phyloP scores from a whole-genome alignment of 2,113 vertebrate genomes.

The Chionis minor region DNA sequence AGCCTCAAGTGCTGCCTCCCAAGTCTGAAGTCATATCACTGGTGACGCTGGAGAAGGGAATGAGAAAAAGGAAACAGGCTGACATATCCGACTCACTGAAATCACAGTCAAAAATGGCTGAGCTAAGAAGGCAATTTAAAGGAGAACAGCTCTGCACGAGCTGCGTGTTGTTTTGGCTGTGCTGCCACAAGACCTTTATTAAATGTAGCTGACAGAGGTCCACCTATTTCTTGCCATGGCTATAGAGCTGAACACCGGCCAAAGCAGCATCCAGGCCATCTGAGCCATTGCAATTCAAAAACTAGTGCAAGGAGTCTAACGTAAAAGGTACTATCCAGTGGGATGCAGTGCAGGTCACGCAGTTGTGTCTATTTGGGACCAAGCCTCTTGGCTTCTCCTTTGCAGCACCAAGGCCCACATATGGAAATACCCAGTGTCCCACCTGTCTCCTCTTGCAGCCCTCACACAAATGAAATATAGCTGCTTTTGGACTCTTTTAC shows the following conservation, averaged over 20 bases:
- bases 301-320: not conserved
- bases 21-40: constrained; percentile 51
- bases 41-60: constrained; percentile 33
- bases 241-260: not conserved
- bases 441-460: not conserved
- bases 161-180: not conserved
- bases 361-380: not conserved
- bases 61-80: constrained; percentile 58
- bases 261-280: not conserved
- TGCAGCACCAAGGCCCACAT: not conserved
- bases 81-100: not conserved
- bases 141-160: not conserved
- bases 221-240: not conserved
- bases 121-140: not conserved
- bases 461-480: not conserved
- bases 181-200: not conserved
- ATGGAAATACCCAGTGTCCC: not conserved
- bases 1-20: constrained; percentile 25
- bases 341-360: too few species aligned
- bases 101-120: not conserved
- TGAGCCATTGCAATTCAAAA: not conserved
- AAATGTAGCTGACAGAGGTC: not conserved
- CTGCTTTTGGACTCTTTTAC: not conserved
- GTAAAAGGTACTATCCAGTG: not conserved
- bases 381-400: not conserved